Conservation (phyloP, 2,797 vertebrate species). For the Sciurus carolinensis region DNA sequence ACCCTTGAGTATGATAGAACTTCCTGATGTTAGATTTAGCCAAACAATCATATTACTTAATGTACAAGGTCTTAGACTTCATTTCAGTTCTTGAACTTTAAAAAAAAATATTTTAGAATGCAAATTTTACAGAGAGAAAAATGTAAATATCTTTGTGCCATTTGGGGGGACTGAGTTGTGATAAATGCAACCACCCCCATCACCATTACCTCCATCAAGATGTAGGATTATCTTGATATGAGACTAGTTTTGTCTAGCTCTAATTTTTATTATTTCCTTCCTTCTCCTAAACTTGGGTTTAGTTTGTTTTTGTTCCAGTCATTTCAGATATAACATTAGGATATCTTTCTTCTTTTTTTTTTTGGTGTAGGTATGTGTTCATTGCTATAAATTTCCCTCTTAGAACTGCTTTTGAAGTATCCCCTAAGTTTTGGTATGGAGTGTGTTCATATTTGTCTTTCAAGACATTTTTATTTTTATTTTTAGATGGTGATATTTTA, state of each 20-base stretch:
- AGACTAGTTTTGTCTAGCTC: neutral
- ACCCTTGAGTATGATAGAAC: neutral
- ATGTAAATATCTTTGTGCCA: neutral
- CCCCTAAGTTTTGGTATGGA: neutral
- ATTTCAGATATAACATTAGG: neutral
- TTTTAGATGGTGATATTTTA: no score
- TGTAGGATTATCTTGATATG: neutral
- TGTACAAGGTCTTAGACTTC: neutral
- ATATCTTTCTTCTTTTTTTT: neutral
- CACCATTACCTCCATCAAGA: neutral
- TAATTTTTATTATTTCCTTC: neutral
- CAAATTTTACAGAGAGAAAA: neutral
- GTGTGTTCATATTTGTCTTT: neutral
- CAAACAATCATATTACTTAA: neutral
- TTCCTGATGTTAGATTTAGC: neutral
- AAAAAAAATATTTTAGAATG: neutral
- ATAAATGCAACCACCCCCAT: neutral
- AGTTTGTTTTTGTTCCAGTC: neutral
- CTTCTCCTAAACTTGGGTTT: neutral
- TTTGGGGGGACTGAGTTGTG: neutral
- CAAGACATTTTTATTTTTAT: no score
- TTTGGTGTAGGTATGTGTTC: neutral
- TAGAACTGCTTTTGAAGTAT: neutral
- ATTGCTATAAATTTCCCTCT: neutral
- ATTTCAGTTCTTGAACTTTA: neutral